These are phyloP conservation scores for Operophtera brumata DNA, from an alignment of 2,888 invertebrate species.

Conservation along the genomic window DNA sequence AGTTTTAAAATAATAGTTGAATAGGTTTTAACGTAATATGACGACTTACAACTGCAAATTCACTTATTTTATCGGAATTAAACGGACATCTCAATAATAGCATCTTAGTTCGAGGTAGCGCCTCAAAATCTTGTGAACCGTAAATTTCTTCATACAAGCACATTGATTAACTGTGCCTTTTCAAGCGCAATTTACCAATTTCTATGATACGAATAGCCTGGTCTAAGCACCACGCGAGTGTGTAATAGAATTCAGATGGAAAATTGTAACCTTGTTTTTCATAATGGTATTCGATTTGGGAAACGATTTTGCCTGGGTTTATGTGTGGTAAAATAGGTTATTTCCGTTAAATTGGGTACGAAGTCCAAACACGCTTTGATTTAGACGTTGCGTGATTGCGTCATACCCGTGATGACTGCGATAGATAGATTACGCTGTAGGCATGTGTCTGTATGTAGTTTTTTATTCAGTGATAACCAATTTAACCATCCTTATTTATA, in stretches of 20 bases:
- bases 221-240: too few species aligned
- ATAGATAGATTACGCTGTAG: constrained; percentile 20
- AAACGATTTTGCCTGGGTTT: constrained; percentile 30
- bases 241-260: constrained; percentile 19
- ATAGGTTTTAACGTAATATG: too few species aligned
- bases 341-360: constrained; percentile 31
- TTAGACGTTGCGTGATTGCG: constrained; percentile 32
- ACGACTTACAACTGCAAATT: too few species aligned
- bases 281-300: constrained; percentile 52
- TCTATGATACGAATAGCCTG: too few species aligned
- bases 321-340: constrained; percentile 29
- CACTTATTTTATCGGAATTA: too few species aligned
- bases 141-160: too few species aligned
- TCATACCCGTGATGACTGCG: constrained; percentile 26
- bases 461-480: constrained; percentile 10
- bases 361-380: constrained; percentile 33
- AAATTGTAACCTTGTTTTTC: constrained; percentile 58
- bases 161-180: too few species aligned
- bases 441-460: constrained; percentile 15
- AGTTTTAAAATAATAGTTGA: too few species aligned
- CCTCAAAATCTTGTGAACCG: not conserved
- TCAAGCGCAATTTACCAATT: too few species aligned
- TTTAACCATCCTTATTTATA: too few species aligned
- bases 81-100: too few species aligned
- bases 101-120: not conserved